A percentile compares a stretch with the other conserved stretches of the same genome.
Evolutionary conservation across 2,797 vertebrate species (phyloP).

Genomic region (Labeo calbasu): DNA sequence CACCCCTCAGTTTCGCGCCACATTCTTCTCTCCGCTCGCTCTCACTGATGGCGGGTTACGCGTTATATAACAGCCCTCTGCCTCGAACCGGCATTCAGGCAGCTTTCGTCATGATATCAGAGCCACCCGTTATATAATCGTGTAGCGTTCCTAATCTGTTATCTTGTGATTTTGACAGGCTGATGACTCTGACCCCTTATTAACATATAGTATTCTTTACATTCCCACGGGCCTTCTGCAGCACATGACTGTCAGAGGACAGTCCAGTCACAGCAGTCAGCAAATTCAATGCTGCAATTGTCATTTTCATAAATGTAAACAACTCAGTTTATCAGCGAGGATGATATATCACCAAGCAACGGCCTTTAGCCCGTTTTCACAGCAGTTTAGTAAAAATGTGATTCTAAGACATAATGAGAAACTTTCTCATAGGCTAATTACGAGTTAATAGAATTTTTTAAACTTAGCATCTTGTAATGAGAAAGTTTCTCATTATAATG

Average conservation of each 20-base stretch:
- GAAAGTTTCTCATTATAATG: too few species aligned
- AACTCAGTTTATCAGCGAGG: background rate
- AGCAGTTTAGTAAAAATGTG: too few species aligned
- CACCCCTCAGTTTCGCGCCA: conserved; percentile 13
- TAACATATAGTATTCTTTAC: conserved; percentile 3
- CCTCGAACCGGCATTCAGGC: background rate
- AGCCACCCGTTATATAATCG: background rate
- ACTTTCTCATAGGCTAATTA: too few species aligned
- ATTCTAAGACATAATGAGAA: too few species aligned
- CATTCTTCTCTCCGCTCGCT: background rate
- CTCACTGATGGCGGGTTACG: background rate
- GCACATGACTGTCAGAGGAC: conserved; percentile 24
- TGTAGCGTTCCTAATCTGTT: background rate
- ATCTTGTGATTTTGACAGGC: background rate
- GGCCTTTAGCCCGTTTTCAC: background rate
- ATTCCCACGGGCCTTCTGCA: background rate
- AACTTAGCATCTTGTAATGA: too few species aligned
- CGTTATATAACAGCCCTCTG: conserved; percentile 14
- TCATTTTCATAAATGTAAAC: background rate
- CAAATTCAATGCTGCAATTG: background rate
- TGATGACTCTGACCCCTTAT: conserved; percentile 6
- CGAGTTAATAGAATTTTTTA: too few species aligned
- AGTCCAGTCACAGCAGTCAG: background rate
- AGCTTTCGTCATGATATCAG: conserved; percentile 10
- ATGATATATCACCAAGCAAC: background rate